phyloP scores from a whole-genome alignment of 2,113 vertebrate species.

The Hiodon tergisus region DNA sequence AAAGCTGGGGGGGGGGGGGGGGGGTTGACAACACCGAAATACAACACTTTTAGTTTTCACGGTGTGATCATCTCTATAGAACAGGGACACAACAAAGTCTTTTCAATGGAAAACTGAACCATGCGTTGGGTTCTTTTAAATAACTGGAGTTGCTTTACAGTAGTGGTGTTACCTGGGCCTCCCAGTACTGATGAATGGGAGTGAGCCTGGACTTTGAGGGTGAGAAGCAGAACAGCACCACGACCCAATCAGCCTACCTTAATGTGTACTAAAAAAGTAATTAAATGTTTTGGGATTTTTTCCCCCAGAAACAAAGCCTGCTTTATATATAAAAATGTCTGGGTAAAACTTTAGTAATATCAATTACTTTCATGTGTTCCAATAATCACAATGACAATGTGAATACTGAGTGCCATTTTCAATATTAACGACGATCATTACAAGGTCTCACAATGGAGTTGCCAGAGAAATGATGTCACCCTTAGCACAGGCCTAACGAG shows the following conservation, averaged over 20 bases:
- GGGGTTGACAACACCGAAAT: too few relatives aligned
- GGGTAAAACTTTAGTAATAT: background rate
- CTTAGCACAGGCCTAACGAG: background rate
- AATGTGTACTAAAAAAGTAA: background rate
- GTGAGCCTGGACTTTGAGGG: conserved; percentile 68
- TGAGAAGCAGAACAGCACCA: conserved; percentile 69
- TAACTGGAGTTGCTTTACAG: conserved; percentile 93
- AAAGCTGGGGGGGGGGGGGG: background rate
- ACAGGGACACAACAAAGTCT: background rate
- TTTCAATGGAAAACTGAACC: conserved; percentile 80
- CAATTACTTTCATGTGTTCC: background rate
- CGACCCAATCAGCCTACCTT: background rate
- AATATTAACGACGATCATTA: background rate
- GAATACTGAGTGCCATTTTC: background rate
- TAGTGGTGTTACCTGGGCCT: conserved; percentile 79
- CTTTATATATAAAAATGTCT: conserved; percentile 71
- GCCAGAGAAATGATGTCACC: background rate
- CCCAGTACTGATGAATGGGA: conserved; percentile 90
- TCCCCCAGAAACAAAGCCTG: conserved; percentile 71
- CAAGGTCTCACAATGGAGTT: too few relatives aligned
- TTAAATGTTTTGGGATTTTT: conserved; percentile 51
- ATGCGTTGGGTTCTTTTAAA: conserved; percentile 96
- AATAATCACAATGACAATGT: background rate
- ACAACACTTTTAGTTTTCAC: too few relatives aligned
- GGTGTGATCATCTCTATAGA: too few relatives aligned